Evolutionary conservation across 2,113 vertebrate species (phyloP), one percentile per base, ranked within the genome.

Genomic region (Origma solitaria): DNA sequence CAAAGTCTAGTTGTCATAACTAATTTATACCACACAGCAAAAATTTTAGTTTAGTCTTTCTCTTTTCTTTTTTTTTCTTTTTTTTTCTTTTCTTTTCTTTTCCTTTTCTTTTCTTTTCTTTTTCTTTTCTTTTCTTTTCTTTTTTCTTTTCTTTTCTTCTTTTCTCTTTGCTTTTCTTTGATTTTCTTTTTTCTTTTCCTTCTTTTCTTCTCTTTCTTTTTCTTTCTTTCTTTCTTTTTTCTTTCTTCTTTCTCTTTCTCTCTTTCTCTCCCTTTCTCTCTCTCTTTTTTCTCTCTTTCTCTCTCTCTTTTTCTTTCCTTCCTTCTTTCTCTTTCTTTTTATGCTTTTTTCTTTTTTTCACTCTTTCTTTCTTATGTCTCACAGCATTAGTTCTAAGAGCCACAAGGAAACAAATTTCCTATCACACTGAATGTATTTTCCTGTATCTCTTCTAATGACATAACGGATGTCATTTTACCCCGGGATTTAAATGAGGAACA

Each of bases 361-460:
- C 7, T 35, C 13, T 20, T n/a, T n/a, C 12, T 31, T 56, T 20
- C 8, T n/a, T 53, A 8, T 71, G 47, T 21, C 49, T 91, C 33
- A 57, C n/a, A 56, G 38, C 30, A 58, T 82, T 58, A 88, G 65
- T 24, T 77, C 49, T 53, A 78, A 77, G 9, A 79, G 66, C 50
- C 78, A 75, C 50, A 25, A 15, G 58, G 80, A 91, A 95, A 78
- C 44, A 91, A 93, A 18, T 66, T 93, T 72, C 53, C 9, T 4
- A 19, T 61, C 64, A 66, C 23, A 47, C 37, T 56, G 51, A 77
- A 72, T 30, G 16, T 33, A 77, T 82, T 91, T 86, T 56, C 60
- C 37, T 33, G 3, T 37, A 50, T 40, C 45, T 71, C 2, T 81
- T 82, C 75, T 21, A 82, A 57, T 68, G 64, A 42, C 25, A n/a